Percentiles rank a stretch among this genome's conserved stretches.
These are phyloP conservation scores for Byasa hedistus DNA, from an alignment of 2,888 invertebrate genomes.

Conservation along the genomic window DNA sequence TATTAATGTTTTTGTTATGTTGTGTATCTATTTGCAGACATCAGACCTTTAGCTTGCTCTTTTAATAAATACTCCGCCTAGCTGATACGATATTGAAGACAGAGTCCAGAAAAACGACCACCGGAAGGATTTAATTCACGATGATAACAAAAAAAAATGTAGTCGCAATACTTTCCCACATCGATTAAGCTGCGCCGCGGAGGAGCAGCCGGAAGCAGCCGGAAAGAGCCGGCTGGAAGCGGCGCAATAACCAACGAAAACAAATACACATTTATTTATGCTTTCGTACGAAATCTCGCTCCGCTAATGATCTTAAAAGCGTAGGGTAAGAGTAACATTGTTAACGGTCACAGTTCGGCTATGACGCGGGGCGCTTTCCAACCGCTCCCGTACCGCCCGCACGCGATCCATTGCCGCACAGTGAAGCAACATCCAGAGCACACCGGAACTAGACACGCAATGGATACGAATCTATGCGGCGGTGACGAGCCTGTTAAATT, in stretches of 20 bases:
- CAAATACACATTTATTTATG: constrained; percentile 68
- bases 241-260: constrained; percentile 70
- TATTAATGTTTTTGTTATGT: too few species aligned
- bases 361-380: constrained; percentile 8
- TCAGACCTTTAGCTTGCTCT: too few species aligned
- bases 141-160: constrained; percentile 51
- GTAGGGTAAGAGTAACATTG: constrained; percentile 76
- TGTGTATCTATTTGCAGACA: too few species aligned
- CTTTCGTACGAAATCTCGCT: constrained; percentile 72
- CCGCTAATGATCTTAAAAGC: constrained; percentile 77
- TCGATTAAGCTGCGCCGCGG: constrained; percentile 60
- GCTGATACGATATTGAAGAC: too few species aligned
- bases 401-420: constrained; percentile 15
- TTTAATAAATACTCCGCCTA: too few species aligned
- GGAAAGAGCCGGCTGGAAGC: constrained; percentile 50
- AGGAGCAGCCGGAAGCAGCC: constrained; percentile 46
- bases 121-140: too few species aligned
- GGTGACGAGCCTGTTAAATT: constrained; percentile 4
- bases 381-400: not conserved
- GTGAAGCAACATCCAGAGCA: not conserved
- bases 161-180: constrained; percentile 73
- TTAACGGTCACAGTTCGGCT: constrained; percentile 70
- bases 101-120: too few species aligned
- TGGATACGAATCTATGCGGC: constrained; percentile 1
- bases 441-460: constrained; percentile 4